Percentiles rank a stretch among this genome's conserved stretches.
Evolutionary conservation across 92 coral and sea anemone species (phyloP).

Genomic region (Porites rus): DNA sequence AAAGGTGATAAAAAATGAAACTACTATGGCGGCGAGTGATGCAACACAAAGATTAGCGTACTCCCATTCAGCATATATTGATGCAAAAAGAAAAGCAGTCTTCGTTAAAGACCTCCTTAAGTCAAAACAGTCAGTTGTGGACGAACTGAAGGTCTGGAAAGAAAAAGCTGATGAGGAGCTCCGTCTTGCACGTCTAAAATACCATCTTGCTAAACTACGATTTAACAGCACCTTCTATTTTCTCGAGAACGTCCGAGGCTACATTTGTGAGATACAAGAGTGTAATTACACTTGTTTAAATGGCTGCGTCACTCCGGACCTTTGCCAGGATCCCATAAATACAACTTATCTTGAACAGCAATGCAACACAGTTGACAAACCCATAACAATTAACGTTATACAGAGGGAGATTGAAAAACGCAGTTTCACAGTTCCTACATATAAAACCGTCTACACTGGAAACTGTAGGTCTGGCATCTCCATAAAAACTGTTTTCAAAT

Average conservation of each 20-base stretch:
- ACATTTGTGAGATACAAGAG: slow-evolving; percentile 34
- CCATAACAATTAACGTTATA: slow-evolving; percentile 14
- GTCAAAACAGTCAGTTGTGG: background rate
- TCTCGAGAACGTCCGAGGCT: background rate
- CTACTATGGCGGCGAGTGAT: slow-evolving; percentile 18
- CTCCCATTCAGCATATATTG: slow-evolving; percentile 26
- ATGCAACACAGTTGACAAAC: slow-evolving; percentile 9
- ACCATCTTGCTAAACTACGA: slow-evolving; percentile 22
- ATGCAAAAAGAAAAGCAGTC: slow-evolving; percentile 34
- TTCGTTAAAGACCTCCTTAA: slow-evolving; percentile 3
- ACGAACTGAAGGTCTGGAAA: background rate
- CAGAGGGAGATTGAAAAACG: slow-evolving; percentile 7
- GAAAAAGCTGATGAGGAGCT: slow-evolving; percentile 9
- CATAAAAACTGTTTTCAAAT: background rate
- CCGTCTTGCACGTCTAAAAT: slow-evolving; percentile 42
- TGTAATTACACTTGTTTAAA: slow-evolving; percentile 42
- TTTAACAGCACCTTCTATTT: slow-evolving; percentile 29
- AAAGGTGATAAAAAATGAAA: slow-evolving; percentile 28
- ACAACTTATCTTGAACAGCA: slow-evolving; percentile 29
- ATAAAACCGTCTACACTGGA: slow-evolving; percentile 13
- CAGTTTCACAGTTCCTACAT: slow-evolving; percentile 9
- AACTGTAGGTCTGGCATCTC: background rate
- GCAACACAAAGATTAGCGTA: slow-evolving; percentile 26
- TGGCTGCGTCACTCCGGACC: slow-evolving; percentile 36
- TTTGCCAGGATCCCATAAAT: slow-evolving; percentile 37